These are phyloP conservation scores for Myotis daubentonii DNA, from an alignment of 2,797 vertebrate species.

Conservation along the genomic window DNA sequence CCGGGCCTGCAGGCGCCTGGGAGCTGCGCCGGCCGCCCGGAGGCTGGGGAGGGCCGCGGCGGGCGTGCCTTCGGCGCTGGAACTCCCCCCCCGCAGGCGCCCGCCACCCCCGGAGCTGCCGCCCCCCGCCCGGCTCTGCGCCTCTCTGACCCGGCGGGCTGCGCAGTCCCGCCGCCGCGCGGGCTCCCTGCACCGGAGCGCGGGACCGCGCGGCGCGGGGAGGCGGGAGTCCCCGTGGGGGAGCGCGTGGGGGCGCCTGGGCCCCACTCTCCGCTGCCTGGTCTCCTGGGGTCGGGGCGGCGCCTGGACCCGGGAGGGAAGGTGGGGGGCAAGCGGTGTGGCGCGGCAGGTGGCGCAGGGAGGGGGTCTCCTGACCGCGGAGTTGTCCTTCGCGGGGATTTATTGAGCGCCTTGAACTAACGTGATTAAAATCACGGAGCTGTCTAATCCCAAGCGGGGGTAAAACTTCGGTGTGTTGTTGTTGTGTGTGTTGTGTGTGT, in stretches of 20 bases:
- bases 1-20: background rate
- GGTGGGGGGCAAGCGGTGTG: background rate
- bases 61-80: background rate
- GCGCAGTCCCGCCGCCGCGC: conserved; percentile 50
- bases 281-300: background rate
- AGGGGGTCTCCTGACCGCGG: background rate
- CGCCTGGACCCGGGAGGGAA: background rate
- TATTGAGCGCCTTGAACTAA: background rate
- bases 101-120: background rate
- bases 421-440: background rate
- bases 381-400: background rate
- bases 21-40: background rate
- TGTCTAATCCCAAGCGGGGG: background rate
- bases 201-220: conserved; percentile 35
- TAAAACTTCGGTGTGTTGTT: background rate
- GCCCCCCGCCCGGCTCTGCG: background rate
- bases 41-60: background rate
- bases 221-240: background rate
- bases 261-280: background rate
- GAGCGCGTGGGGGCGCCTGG: conserved; percentile 46
- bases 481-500: no score
- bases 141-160: background rate
- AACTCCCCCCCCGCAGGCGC: background rate
- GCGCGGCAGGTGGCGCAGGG: background rate
- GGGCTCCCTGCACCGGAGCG: background rate